These are phyloP conservation scores for Hippolais icterina DNA, from an alignment of 2,113 vertebrate species.

Conservation along the genomic window DNA sequence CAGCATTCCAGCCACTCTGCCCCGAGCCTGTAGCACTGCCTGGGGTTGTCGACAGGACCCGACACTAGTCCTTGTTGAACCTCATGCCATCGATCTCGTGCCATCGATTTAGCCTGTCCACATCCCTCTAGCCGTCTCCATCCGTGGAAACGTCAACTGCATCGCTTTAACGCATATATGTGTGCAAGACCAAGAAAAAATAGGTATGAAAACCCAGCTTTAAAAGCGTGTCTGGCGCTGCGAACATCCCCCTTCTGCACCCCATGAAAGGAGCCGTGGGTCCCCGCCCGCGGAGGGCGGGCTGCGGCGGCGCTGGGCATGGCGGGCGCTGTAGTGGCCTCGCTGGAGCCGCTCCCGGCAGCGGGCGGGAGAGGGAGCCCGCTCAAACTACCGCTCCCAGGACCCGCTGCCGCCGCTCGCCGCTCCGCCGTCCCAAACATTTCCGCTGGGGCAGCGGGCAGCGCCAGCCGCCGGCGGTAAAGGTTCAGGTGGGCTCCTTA, in stretches of 20 bases:
- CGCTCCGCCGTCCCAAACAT: neutral
- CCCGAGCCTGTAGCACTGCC: neutral
- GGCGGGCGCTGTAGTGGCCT: slow-evolving; percentile 62
- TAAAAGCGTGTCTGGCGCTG: fast-evolving
- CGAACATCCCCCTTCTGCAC: fast-evolving
- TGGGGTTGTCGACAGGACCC: no score
- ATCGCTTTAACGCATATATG: neutral
- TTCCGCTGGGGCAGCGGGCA: neutral
- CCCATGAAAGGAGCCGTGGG: fast-evolving
- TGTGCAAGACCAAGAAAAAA: neutral
- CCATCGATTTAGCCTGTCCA: neutral
- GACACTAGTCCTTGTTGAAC: neutral
- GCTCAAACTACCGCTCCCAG: slow-evolving; percentile 68
- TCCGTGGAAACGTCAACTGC: fast-evolving
- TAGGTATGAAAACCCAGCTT: fast-evolving
- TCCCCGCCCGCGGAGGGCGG: neutral
- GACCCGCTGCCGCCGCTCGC: neutral
- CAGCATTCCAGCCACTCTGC: neutral
- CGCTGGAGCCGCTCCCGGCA: neutral
- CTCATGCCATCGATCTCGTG: neutral
- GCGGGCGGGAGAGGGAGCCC: neutral
- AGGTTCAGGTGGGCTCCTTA: neutral
- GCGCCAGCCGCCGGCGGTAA: neutral
- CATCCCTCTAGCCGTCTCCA: neutral
- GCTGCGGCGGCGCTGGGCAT: neutral